Evolutionary conservation across 1,140 invertebrate genomes (phyloP), one percentile per base, ranked within the genome.

Genomic region (Listronotus bonariensis): DNA sequence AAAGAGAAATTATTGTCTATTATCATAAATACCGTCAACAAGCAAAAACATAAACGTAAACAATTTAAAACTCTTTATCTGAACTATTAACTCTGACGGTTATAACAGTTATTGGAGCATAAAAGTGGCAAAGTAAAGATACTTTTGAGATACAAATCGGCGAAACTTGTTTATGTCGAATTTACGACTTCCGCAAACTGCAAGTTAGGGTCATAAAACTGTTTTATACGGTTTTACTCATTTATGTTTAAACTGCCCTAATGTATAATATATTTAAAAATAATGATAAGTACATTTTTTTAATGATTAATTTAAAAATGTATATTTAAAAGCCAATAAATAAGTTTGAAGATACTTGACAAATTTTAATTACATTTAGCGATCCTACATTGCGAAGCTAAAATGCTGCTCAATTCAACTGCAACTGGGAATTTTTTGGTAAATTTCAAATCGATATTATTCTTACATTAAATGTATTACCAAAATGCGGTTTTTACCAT

Each of bases 61-160:
- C 56, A 31, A 14, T 58, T 57, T 32, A 6, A 45, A 31, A 32
- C 54, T 57, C 40, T 58, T 58, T 58, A 58, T 58, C 56, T 14
- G 32, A 31, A 46, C 48, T 45, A 58, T 58, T 58, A 58, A 48
- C 48, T 58, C 56, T 48, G 42, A 43, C 56, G 26, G 56, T 58
- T 49, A 43, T 46, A 58, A 58, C 56, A 58, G 56, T 58, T 58
- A 58, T 58, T 58, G 56, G 43, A 58, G 43, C 56, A 45, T 58
- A 48, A 58, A 58, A 58, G 56, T 58, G 56, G 56, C 36, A 58
- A 49, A 58, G 56, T 45, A 49, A 38, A 58, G 56, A 58, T 58
- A 58, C 56, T 58, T 58, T 58, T 58, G 43, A 46, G 56, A 58
- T 58, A 43, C 56, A 48, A 58, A 58, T 58, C 56, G 43, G 56